Evolutionary conservation across 2,888 invertebrate species (phyloP), one percentile per base, ranked within the genome.

Genomic region (Atrina japonica): DNA sequence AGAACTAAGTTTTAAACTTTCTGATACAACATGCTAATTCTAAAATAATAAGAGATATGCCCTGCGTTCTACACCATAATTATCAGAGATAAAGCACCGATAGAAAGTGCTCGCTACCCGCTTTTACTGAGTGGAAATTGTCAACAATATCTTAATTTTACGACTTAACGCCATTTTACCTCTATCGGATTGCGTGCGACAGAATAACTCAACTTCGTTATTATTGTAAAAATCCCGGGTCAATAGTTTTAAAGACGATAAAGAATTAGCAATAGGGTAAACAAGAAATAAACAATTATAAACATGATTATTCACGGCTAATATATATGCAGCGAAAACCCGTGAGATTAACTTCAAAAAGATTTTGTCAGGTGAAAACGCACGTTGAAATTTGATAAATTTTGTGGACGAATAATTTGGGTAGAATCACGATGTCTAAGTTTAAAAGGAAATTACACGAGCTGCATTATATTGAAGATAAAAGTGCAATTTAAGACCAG

Each of bases 101-200:
- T 56, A 56, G 35, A 56, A 35, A 35, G 35, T 35, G 35, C 35
- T 35, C 35, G 35, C 35, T 35, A 35, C 35, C 35, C 35, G 35
- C 6, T 35, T 35, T 35, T 35, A 35, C 35, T 35, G 41, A 40
- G 56, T 40, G 16, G 40, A 16, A 23, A 40, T 67, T 72, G 71
- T 72, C 71, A 72, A 63, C 71, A 59, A 72, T 74, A 77, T 77
- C 72, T 58, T 66, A 65, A 73, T 82, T 35, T 80, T 80, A 82
- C 71, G 73, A 75, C 71, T 73, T 78, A 70, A 80, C 78, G 82
- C 76, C 66, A 70, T 74, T 76, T 82, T 80, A 76, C 56, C 70
- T 66, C 60, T 70, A 75, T 77, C 75, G 73, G 67, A 73, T 63
- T 66, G 58, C 80, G 77, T 82, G 80, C 63, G 56, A 52, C 41